These are phyloP conservation scores for Trichosurus vulpecula DNA, from an alignment of 2,797 vertebrate genomes.

Conservation along the genomic window DNA sequence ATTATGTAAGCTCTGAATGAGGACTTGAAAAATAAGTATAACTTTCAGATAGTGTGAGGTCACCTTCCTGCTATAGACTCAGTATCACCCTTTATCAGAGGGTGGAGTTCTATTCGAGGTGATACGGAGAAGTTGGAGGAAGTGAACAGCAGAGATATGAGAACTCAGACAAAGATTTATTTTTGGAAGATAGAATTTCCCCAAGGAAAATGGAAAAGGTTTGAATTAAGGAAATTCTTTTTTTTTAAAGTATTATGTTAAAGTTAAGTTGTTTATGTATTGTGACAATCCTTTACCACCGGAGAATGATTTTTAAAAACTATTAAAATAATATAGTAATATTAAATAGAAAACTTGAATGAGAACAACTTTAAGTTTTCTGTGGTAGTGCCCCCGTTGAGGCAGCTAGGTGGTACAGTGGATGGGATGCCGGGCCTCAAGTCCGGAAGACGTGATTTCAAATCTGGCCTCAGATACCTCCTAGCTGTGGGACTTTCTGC, in stretches of 20 bases:
- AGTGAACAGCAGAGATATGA: not conserved
- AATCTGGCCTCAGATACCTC: not conserved
- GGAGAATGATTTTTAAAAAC: slow-evolving; percentile 48
- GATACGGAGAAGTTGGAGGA: slow-evolving; percentile 35
- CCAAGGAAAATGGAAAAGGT: slow-evolving; percentile 37
- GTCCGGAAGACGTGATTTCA: not conserved
- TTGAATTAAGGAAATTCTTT: not conserved
- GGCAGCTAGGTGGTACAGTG: not conserved
- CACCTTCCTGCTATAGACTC: not conserved
- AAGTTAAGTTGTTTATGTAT: not conserved
- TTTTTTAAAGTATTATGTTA: not conserved
- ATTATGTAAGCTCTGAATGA: not conserved
- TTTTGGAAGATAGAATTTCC: not conserved
- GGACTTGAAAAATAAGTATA: not conserved
- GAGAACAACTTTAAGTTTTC: not conserved
- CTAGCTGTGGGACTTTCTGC: not conserved
- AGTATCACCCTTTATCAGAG: slow-evolving; percentile 13
- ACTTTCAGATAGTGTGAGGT: not conserved
- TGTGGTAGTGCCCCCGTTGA: not conserved
- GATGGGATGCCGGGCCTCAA: not conserved
- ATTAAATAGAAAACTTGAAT: not conserved
- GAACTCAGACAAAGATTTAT: slow-evolving; percentile 23
- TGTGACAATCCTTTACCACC: not conserved
- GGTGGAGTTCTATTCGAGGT: slow-evolving; percentile 25
- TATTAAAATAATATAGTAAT: not conserved